Evolutionary conservation across 2,113 vertebrate genomes (phyloP), one percentile per base, ranked within the genome.

Genomic region (Bothrops jararaca): DNA sequence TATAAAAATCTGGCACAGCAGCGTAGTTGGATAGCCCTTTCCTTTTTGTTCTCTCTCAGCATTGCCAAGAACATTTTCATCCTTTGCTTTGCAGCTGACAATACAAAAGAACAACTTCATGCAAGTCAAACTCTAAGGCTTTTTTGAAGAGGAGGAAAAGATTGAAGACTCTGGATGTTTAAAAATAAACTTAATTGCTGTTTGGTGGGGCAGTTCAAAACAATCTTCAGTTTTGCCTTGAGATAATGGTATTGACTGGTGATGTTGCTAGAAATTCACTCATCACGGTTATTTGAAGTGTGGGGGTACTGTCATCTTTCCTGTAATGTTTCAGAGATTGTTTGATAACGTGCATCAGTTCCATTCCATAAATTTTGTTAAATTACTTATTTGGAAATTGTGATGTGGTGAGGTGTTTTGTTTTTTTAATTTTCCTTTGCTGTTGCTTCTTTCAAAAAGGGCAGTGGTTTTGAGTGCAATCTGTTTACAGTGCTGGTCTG

Each of bases 291-390:
- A 90, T 85, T 29, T 90, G 89, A 23, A 6, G 11, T 48, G 89
- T 85, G 42, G 56, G 56, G 52, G 48, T 85, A 42, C 3, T 42
- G 57, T 92, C 80, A 50, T 52, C 52, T 88, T 91, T 34, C 53
- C 91, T 69, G 29, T 92, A 93, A 22, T 34, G 53, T 91, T 93
- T 93, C 85, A 57, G 13, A 69, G 52, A 80, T 92, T 53, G 34
- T 0, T 12, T 64, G n/a, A 20, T 11, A 22, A 4, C 12, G 12
- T 94, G 94, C 18, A 9, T 74, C 53, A 34, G 57, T 93, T 53
- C 91, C 42, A 45, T 93, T 24, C 20, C 92, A 3, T 45, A n/a
- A 12, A 48, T 90, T 53, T 0, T 18, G 29, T 85, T 58, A 0
- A 10, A 9, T 90, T 29, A 53, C 24, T 48, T 89, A 85, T 23